These are phyloP conservation scores for Campoletis sonorensis DNA, from an alignment of 1,140 invertebrate genomes.

Conservation along the genomic window DNA sequence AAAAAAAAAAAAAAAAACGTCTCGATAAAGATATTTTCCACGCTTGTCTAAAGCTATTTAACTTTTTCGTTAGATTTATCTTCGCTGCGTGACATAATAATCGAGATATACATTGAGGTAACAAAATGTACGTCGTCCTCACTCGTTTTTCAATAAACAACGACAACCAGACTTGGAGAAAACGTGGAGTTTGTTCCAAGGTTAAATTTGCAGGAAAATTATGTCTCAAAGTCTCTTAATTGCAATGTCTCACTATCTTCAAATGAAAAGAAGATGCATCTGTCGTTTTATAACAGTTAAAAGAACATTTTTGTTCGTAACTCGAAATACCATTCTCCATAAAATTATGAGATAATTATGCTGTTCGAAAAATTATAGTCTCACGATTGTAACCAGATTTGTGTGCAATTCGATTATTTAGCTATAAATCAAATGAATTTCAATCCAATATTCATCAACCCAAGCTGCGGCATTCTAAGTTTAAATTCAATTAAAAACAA, in stretches of 20 bases:
- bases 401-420: no score
- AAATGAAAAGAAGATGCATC: background rate
- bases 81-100: background rate
- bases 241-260: background rate
- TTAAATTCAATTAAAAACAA: no score
- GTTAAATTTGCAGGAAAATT: background rate
- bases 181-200: background rate
- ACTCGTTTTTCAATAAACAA: background rate
- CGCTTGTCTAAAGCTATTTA: background rate
- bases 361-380: no score
- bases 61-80: background rate
- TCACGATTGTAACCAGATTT: no score
- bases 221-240: background rate
- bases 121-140: background rate
- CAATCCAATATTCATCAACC: no score
- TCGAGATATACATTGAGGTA: background rate
- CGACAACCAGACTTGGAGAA: background rate
- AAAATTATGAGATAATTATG: no score
- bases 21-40: background rate
- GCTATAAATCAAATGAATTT: no score
- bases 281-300: background rate
- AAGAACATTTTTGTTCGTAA: no score
- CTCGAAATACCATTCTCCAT: no score
- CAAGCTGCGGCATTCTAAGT: no score
- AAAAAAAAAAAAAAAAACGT: constrained; percentile 11